Percentiles rank a stretch among this genome's conserved stretches.
Conservation (phyloP, 2,113 vertebrate genomes). For the Chaenocephalus aceratus region DNA sequence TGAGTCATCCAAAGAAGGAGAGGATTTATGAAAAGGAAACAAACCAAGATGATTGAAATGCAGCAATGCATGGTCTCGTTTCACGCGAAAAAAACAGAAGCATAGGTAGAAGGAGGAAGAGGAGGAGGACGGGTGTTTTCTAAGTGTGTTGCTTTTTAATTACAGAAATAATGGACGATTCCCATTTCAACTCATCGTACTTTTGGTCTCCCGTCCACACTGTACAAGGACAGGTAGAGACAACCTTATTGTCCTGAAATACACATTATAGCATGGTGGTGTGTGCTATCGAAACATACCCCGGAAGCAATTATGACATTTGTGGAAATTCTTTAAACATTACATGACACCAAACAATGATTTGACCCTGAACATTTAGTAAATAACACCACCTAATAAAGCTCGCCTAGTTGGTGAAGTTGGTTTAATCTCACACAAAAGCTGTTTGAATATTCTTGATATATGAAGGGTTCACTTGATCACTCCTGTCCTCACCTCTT, state of each 20-base stretch:
- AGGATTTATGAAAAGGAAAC: constrained; percentile 57
- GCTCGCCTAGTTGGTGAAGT: constrained; percentile 45
- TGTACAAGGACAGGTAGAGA: constrained; percentile 96
- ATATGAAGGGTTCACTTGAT: constrained; percentile 19
- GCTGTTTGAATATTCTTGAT: constrained; percentile 31
- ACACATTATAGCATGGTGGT: constrained; percentile 69
- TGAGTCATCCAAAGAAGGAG: constrained; percentile 31
- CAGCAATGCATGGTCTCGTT: constrained; percentile 61
- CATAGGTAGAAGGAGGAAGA: constrained; percentile 23
- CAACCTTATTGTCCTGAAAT: constrained; percentile 82
- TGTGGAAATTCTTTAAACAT: constrained; percentile 33
- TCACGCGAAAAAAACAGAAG: constrained; percentile 35
- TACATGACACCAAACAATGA: constrained; percentile 20
- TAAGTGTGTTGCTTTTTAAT: constrained; percentile 87
- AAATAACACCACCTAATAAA: constrained; percentile 44
- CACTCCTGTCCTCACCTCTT: constrained; percentile 69
- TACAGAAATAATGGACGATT: constrained; percentile 99
- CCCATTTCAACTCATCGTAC: constrained; percentile 99
- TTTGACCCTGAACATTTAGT: constrained; percentile 45
- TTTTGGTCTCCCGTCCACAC: constrained; percentile 99
- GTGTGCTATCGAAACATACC: constrained; percentile 46
- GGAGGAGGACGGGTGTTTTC: constrained; percentile 75
- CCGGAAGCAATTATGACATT: constrained; percentile 5
- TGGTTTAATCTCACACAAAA: constrained; percentile 49
- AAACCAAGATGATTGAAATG: constrained; percentile 44